Evolutionary conservation across 2,797 vertebrate genomes (phyloP), one percentile per base, ranked within the genome.

Genomic region (Sylvia borin): DNA sequence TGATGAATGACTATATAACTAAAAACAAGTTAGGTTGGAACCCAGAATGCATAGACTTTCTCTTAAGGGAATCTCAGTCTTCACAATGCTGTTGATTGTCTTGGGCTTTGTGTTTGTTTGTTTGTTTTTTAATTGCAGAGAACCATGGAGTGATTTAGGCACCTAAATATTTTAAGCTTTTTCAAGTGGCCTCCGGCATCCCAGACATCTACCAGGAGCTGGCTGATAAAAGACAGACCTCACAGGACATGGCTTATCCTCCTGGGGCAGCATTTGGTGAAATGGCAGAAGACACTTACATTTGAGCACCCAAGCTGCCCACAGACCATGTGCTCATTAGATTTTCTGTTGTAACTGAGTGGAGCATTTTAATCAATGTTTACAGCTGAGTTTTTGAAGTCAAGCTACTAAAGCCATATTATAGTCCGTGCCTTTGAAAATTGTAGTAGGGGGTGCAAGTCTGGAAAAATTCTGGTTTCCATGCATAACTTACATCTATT

Each of bases 241-340:
- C 58, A 18, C 12, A n/a, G 65, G 77, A 36, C 3, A 8, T 17
- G 7, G 7, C 7, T 71, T 13, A 14, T 32, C 26, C 11, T 91
- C 26, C 22, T 50, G 26, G 21, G 40, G 3, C 9, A 85, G 34
- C 8, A 34, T 53, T n/a, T 42, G 7, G 47, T 55, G 72, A 72
- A 51, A 36, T n/a, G 50, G 32, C 51, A 73, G 16, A 36, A n/a
- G 27, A 45, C 10, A 17, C 1, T 7, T 7, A 20, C 1, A 1
- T 57, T 25, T 32, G 34, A 76, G 43, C 27, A 61, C 13, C 20
- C 0, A 0, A 80, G 29, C 36, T 73, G 19, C 21, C 4, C 9
- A 3, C 26, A 9, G 0, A 1, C 21, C 25, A 7, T 2, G 7
- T 45, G 29, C 13, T 54, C 13, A 0, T 45, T 31, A 51, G 13